A percentile compares a stretch with the other conserved stretches of the same genome.
Conservation (phyloP, 2,113 vertebrate species). For the Conger conger region DNA sequence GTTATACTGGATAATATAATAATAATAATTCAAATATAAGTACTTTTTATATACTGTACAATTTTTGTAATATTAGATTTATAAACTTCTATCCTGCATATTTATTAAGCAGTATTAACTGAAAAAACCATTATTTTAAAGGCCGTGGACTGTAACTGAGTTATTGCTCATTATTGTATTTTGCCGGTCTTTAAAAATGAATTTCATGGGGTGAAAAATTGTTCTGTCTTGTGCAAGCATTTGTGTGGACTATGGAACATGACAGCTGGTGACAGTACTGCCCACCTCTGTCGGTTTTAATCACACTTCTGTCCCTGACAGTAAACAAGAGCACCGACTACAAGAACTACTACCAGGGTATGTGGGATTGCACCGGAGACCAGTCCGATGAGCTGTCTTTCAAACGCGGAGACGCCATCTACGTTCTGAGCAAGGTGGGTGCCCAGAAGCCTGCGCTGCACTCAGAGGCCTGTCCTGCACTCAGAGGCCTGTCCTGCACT, state of each 20-base stretch:
- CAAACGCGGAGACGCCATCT: constrained; percentile 90
- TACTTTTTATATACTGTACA: too few species aligned
- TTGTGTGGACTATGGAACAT: not conserved
- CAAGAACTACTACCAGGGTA: constrained; percentile 87
- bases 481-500: too few species aligned
- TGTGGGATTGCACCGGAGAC: constrained; percentile 89
- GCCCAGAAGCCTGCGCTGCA: not conserved
- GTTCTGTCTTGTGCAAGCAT: not conserved
- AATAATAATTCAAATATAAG: not conserved
- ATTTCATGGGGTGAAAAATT: too few species aligned
- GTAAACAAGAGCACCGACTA: constrained; percentile 84
- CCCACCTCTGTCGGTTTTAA: too few species aligned
- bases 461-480: not conserved
- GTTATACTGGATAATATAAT: not conserved
- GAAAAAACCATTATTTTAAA: too few species aligned
- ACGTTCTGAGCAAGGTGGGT: constrained; percentile 94
- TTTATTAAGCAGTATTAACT: too few species aligned
- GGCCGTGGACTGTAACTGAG: too few species aligned
- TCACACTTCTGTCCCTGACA: constrained; percentile 42
- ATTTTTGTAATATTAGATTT: too few species aligned
- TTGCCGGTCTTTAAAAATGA: too few species aligned
- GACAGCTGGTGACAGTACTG: not conserved
- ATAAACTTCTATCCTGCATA: too few species aligned
- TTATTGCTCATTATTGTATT: too few species aligned
- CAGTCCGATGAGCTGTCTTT: constrained; percentile 87